Evolutionary conservation across 1,140 invertebrate species (phyloP), one percentile per base, ranked within the genome.

Genomic region (Spodoptera litura): DNA sequence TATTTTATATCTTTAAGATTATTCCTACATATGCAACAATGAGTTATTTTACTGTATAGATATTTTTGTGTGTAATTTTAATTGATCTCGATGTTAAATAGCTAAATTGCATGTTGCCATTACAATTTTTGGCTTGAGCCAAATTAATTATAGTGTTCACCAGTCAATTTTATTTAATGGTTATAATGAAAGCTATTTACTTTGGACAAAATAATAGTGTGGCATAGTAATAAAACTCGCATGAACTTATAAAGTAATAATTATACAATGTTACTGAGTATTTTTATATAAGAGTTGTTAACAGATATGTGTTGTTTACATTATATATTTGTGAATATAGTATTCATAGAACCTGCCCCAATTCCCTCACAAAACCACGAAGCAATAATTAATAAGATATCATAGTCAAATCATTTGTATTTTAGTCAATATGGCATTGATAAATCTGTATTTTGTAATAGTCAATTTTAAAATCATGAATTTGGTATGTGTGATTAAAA

Each of bases 391-490:
- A 1, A 64, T 9, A 11, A 49, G n/a, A 38, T 64, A 15, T 13
- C 5, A 55, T 15, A 9, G 9, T 38, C 4, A 64, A 20, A 64
- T 49, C 15, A 49, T 49, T 15, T 15, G 15, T 38, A 44, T 5
- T 49, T 64, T 64, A 49, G 35, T 62, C 38, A 12, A 44, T 62
- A 35, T 62, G 35, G 35, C 6, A 44, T 62, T 8, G 59, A 15
- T 20, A 64, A 64, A 64, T 64, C n/a, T 8, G 38, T 64, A 64
- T 64, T 64, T 64, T 44, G 38, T 49, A 64, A 31, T 27, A 59
- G 13, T 58, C 20, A 20, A 27, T 38, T 62, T 35, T 64, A 20
- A 64, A 64, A 64, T 64, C 61, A 64, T 64, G 38, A 8, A 44
- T 62, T 31, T 38, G n/a, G 59, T 62, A 62, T 61, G 11, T 31